phyloP scores from a whole-genome alignment of 2,888 invertebrate genomes.

The Nezara viridula region DNA sequence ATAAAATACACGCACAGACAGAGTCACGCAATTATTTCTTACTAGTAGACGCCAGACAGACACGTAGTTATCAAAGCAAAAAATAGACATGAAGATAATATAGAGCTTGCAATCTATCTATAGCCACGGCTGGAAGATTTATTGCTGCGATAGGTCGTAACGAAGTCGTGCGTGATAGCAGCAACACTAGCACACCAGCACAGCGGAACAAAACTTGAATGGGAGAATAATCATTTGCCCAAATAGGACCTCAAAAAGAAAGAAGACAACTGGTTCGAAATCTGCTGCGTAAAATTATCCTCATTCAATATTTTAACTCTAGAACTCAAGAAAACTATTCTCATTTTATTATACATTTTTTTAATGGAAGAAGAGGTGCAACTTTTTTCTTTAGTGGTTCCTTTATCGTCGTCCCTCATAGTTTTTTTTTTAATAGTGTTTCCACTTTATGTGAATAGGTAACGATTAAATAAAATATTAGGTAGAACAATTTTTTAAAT shows the following conservation, averaged over 20 bases:
- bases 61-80: conserved; percentile 11
- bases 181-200: neutral
- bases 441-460: too few relatives aligned
- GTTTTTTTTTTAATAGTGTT: too few relatives aligned
- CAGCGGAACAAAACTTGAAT: neutral
- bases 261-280: neutral
- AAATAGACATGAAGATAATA: conserved; percentile 12
- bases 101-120: conserved; percentile 14
- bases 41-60: neutral
- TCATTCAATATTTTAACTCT: conserved; percentile 10
- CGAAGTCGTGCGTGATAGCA: conserved; percentile 20
- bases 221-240: neutral
- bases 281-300: neutral
- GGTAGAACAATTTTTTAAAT: too few relatives aligned
- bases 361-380: neutral
- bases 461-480: too few relatives aligned
- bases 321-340: neutral
- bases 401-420: neutral
- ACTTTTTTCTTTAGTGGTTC: neutral
- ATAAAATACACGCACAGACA: neutral
- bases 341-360: neutral
- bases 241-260: neutral
- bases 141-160: conserved; percentile 14
- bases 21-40: neutral
- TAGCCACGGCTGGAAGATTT: conserved; percentile 24